phyloP scores from a whole-genome alignment of 2,888 invertebrate species.

The Oxyscelio sp. region DNA sequence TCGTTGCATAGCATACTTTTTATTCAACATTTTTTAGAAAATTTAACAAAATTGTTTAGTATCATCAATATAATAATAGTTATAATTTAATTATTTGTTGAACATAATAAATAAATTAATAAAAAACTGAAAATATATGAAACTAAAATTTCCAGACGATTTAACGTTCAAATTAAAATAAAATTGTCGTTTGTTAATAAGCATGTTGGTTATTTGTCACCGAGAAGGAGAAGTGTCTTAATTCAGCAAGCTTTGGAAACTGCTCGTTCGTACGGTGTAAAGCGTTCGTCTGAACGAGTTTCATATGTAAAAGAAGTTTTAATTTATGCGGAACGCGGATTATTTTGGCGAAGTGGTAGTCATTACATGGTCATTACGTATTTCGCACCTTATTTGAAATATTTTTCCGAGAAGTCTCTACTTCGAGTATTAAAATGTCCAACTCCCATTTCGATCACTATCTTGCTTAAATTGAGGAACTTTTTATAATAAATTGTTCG shows the following conservation, averaged over 20 bases:
- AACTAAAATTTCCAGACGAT: too few species aligned
- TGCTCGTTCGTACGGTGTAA: conserved; percentile 7
- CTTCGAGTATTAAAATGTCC: background rate
- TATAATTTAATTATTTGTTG: too few species aligned
- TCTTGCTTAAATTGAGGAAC: background rate
- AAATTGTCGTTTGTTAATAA: conserved; percentile 28
- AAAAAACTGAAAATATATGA: too few species aligned
- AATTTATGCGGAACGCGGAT: conserved; percentile 63
- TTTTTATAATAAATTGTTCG: background rate
- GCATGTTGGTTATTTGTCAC: conserved; percentile 39
- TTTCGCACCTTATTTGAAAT: conserved; percentile 66
- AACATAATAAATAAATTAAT: too few species aligned
- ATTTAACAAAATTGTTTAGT: too few species aligned
- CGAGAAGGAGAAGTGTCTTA: conserved; percentile 15
- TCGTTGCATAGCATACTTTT: too few species aligned
- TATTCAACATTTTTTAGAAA: too few species aligned
- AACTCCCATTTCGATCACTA: background rate
- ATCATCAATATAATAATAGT: too few species aligned
- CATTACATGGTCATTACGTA: conserved; percentile 63
- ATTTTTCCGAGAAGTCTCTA: conserved; percentile 17
- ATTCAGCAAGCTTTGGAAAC: conserved; percentile 23
- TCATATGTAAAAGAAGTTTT: conserved; percentile 63
- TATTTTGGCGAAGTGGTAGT: conserved; percentile 56
- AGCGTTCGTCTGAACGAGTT: conserved; percentile 57
- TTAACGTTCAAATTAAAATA: conserved; percentile 9